Percentiles rank a stretch among this genome's conserved stretches.
Evolutionary conservation across 2,113 vertebrate genomes (phyloP).

Genomic region (Speoplatyrhinus poulsoni): DNA sequence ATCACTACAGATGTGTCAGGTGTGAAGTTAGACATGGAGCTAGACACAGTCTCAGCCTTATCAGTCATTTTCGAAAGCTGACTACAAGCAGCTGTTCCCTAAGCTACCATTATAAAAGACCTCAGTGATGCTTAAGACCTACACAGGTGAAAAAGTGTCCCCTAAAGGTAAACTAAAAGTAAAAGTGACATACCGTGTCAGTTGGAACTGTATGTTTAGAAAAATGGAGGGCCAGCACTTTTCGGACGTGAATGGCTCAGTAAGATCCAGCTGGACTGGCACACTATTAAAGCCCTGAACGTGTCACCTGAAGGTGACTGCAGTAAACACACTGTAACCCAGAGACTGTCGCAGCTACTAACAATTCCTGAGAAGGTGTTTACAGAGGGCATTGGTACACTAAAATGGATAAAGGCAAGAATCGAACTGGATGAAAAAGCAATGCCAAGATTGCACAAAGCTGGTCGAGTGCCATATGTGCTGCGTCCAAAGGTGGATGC

Average conservation of each 20-base stretch:
- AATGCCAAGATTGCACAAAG: neutral
- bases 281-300: neutral
- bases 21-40: neutral
- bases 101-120: neutral
- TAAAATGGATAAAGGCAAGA: neutral
- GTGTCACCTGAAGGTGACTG: neutral
- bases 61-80: slow-evolving; percentile 21
- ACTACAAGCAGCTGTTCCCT: slow-evolving; percentile 10
- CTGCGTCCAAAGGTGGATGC: neutral
- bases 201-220: neutral
- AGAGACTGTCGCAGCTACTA: no score
- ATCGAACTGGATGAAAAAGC: neutral
- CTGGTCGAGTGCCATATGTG: neutral
- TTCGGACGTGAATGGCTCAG: neutral
- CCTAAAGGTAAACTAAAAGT: neutral
- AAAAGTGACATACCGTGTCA: neutral
- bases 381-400: no score
- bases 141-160: slow-evolving; percentile 1
- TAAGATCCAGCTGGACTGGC: neutral
- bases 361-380: no score
- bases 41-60: slow-evolving; percentile 20
- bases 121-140: slow-evolving; percentile 11
- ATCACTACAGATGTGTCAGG: no score
- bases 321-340: neutral
- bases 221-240: neutral